Base-by-base conservation (phyloP, 2,888 invertebrate genomes). In the Caenorhabditis wallacei region DNA sequence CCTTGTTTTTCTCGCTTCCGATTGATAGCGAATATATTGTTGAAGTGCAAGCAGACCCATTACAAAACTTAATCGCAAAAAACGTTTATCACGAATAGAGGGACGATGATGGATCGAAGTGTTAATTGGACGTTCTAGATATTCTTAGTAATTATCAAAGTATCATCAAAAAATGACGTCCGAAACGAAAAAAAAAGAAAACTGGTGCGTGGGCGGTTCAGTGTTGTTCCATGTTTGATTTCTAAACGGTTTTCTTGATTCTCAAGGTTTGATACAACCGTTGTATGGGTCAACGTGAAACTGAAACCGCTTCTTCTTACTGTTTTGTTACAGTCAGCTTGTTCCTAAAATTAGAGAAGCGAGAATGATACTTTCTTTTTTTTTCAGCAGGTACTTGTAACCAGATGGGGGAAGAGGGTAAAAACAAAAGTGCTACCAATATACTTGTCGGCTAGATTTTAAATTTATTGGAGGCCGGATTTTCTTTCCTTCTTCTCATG, bases 41-140 rank as follows among this genome's bases (percentile, higher is more conserved):
- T 75, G 68, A 48, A 76, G 69, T 61, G 76, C 68, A 48, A 76
- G 69, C n/a, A 66, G 18, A 16, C 68, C 30, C 69, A 69, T 69
- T 24, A 53, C 46, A 35, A 37, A 75, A 51, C 30, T 18, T 22
- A 35, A 20, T 74, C 40, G 46, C 56, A 48, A 20, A 57, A 20
- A 13, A 13, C 40, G 16, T 13, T 24, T 61, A 16, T 2, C n/a
- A 61, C 10, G 43, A 61, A 43, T 13, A 20, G n/a, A n/a, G 8
- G 37, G 18, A 26, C 37, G 40, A 53, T 70, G 72, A 61, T 54
- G 54, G 54, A 63, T 72, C 11, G 59, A 54, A 16, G 24, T 64
- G 26, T 30, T n/a, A 16, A 24, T 16, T 3, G 26, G 30, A 30
- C 46, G 43, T 63, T 46, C 63, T 16, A 16, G 26, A 56, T 26